These are phyloP conservation scores for Vireo griseus DNA, from an alignment of 2,797 vertebrate species.

Conservation along the genomic window DNA sequence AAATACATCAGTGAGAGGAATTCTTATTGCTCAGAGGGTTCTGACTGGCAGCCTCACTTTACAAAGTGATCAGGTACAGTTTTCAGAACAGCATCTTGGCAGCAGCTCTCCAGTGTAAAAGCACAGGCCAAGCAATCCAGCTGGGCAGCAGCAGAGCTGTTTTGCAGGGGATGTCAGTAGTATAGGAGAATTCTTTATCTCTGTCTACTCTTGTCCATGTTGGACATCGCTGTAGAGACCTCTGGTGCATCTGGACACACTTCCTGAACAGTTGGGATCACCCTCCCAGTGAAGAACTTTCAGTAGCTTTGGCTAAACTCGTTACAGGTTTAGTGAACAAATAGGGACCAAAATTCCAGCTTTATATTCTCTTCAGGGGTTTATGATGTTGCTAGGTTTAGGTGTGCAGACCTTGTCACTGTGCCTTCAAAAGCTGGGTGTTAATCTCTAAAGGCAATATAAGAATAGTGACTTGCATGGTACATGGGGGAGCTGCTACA, in stretches of 20 bases:
- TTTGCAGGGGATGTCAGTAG: neutral
- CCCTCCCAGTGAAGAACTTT: neutral
- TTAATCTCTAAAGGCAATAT: neutral
- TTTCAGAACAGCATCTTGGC: neutral
- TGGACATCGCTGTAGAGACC: neutral
- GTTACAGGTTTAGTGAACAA: neutral
- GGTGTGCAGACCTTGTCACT: neutral
- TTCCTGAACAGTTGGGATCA: neutral
- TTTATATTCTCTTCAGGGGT: neutral
- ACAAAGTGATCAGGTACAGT: neutral
- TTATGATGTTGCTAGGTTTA: neutral
- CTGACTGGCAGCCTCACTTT: neutral
- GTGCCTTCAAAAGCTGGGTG: neutral
- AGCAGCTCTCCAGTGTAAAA: neutral
- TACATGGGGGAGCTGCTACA: neutral
- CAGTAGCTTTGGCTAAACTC: neutral
- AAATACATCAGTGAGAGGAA: neutral
- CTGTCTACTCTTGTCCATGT: rapidly evolving
- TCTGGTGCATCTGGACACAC: neutral
- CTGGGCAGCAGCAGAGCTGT: neutral
- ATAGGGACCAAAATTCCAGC: neutral
- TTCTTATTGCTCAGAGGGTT: neutral
- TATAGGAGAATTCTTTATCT: neutral
- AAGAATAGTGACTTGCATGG: neutral
- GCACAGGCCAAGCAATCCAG: neutral